phyloP scores from a whole-genome alignment of 1,140 invertebrate species.

The Microplitis demolitor region DNA sequence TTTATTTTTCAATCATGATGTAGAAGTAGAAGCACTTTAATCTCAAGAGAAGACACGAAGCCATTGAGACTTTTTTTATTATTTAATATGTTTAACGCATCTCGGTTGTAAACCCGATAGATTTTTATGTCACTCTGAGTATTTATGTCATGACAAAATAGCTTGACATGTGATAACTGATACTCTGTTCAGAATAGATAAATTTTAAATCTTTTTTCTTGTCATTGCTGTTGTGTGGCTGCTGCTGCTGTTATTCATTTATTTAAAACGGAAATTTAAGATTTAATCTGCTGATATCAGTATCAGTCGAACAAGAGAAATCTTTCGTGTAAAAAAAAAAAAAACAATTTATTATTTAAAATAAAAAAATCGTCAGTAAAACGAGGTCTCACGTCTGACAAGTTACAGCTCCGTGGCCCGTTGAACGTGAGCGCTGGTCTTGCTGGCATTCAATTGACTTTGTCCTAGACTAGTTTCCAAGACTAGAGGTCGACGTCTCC shows the following conservation, averaged over 20 bases:
- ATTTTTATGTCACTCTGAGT: background rate
- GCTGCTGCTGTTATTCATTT: too few relatives aligned
- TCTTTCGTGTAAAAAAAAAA: background rate
- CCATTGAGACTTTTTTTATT: background rate
- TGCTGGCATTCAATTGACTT: conserved; percentile 2
- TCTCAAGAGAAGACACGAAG: background rate
- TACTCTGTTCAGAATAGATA: too few relatives aligned
- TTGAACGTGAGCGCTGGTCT: background rate
- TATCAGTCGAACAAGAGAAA: background rate
- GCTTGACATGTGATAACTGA: too few relatives aligned
- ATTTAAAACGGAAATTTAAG: too few relatives aligned
- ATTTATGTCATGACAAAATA: background rate
- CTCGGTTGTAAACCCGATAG: background rate
- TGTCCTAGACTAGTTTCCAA: conserved; percentile 1
- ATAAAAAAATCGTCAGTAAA: background rate
- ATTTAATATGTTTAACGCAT: background rate
- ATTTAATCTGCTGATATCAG: too few relatives aligned
- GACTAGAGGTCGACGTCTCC: background rate
- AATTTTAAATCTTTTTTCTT: too few relatives aligned
- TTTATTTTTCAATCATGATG: conserved; percentile 1
- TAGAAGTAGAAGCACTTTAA: background rate
- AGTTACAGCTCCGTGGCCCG: background rate
- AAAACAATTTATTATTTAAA: background rate
- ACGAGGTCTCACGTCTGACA: background rate
- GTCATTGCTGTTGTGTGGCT: too few relatives aligned